Evolutionary conservation across 2,888 invertebrate species (phyloP).

Genomic region (Drosophila differens): DNA sequence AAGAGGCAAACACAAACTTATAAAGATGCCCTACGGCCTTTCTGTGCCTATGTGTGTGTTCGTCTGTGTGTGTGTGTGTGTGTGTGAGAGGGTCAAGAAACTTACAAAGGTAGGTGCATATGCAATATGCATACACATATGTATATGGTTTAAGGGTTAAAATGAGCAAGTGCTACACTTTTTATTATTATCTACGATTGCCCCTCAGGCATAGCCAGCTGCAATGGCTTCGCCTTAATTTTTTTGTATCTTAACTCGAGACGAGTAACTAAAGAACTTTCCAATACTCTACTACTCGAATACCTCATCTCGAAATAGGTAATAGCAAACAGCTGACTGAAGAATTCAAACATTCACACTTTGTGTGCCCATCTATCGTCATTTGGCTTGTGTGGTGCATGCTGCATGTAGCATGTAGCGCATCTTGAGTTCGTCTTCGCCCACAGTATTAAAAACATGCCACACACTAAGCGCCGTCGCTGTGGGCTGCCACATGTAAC

Average conservation of each 20-base stretch:
- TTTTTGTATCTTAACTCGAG: neutral
- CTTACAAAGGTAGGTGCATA: conserved; percentile 42
- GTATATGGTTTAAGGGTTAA: conserved; percentile 27
- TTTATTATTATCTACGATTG: neutral
- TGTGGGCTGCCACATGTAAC: conserved; percentile 56
- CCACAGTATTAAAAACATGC: conserved; percentile 42
- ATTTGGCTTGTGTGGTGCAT: neutral
- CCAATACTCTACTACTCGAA: neutral
- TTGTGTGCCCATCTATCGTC: neutral
- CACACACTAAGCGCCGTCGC: conserved; percentile 72
- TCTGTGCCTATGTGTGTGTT: neutral
- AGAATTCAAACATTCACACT: neutral
- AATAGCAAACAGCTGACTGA: neutral
- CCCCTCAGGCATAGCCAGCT: conserved; percentile 1
- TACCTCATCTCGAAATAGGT: neutral
- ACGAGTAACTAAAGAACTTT: neutral
- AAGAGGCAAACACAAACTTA: conserved; percentile 37
- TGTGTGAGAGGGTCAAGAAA: conserved; percentile 38
- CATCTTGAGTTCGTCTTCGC: conserved; percentile 54
- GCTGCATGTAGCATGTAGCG: conserved; percentile 49
- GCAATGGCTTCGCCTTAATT: neutral
- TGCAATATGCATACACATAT: conserved; percentile 13
- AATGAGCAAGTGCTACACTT: conserved; percentile 28
- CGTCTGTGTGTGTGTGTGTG: neutral
- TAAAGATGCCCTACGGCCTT: conserved; percentile 61